Evolutionary conservation across 2,888 invertebrate genomes (phyloP).

Genomic region (Pecten maximus): DNA sequence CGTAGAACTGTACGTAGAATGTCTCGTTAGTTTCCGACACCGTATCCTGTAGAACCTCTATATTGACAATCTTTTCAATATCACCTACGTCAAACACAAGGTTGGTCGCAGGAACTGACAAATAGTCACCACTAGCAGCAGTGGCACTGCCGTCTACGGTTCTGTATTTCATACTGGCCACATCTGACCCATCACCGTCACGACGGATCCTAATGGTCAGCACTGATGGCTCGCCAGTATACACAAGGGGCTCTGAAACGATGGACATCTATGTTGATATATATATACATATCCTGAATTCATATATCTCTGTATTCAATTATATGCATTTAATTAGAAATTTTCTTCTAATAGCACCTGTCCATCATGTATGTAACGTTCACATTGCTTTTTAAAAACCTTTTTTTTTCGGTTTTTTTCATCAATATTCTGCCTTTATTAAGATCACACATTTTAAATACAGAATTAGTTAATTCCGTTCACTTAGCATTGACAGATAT

Average conservation of each 20-base stretch:
- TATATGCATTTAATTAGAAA: too few relatives aligned
- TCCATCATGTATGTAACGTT: too few relatives aligned
- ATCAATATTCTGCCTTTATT: too few relatives aligned
- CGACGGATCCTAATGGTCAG: constrained; percentile 69
- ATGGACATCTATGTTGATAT: not conserved
- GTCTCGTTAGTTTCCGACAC: constrained; percentile 78
- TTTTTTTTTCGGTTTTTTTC: too few relatives aligned
- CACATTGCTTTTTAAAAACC: too few relatives aligned
- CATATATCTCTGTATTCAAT: too few relatives aligned
- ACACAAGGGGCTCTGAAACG: constrained; percentile 63
- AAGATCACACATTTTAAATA: too few relatives aligned
- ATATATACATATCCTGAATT: too few relatives aligned
- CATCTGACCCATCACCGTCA: constrained; percentile 66
- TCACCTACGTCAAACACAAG: constrained; percentile 75
- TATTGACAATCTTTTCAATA: constrained; percentile 65
- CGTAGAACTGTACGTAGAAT: constrained; percentile 77
- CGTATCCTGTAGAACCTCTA: constrained; percentile 74
- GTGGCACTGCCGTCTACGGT: constrained; percentile 78
- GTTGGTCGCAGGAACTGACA: constrained; percentile 58
- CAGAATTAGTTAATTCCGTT: too few relatives aligned
- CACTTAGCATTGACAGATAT: too few relatives aligned
- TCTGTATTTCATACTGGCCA: constrained; percentile 69
- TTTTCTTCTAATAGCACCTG: too few relatives aligned
- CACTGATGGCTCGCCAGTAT: constrained; percentile 69
- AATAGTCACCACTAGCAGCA: constrained; percentile 68